These are phyloP conservation scores for Tuberolachnus salignus DNA, from an alignment of 2,888 invertebrate species.

Conservation along the genomic window DNA sequence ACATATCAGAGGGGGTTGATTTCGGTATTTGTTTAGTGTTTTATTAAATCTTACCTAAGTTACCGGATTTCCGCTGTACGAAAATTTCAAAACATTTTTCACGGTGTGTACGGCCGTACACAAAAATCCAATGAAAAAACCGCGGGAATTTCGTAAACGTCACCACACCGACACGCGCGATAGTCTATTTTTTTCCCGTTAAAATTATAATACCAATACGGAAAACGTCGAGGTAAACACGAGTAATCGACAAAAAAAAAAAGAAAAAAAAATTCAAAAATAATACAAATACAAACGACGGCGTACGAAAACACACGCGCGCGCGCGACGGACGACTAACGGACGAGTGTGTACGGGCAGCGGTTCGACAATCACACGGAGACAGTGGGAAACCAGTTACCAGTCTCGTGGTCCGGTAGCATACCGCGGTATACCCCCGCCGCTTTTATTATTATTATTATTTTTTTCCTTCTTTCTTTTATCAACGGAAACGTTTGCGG, in stretches of 20 bases:
- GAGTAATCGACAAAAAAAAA: background rate
- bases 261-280: background rate
- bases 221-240: too few relatives aligned
- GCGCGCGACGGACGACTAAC: conserved; percentile 19
- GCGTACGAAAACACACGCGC: background rate
- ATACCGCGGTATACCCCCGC: conserved; percentile 18
- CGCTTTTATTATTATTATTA: too few relatives aligned
- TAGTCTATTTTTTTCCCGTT: too few relatives aligned
- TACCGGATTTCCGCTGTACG: too few relatives aligned
- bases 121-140: too few relatives aligned
- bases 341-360: background rate
- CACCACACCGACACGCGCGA: background rate
- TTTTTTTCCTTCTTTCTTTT: background rate
- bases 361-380: background rate
- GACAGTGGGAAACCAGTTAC: conserved; percentile 52
- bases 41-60: too few relatives aligned
- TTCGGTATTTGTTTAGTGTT: too few relatives aligned
- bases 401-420: conserved; percentile 43
- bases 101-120: too few relatives aligned
- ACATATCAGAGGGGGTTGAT: too few relatives aligned
- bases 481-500: background rate
- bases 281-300: background rate
- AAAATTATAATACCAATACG: too few relatives aligned
- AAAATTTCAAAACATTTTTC: too few relatives aligned
- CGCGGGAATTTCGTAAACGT: background rate